A percentile compares a stretch with the other conserved stretches of the same genome.
Evolutionary conservation across 2,888 invertebrate species (phyloP).

Genomic region (Nematopogon swammerdamellus): DNA sequence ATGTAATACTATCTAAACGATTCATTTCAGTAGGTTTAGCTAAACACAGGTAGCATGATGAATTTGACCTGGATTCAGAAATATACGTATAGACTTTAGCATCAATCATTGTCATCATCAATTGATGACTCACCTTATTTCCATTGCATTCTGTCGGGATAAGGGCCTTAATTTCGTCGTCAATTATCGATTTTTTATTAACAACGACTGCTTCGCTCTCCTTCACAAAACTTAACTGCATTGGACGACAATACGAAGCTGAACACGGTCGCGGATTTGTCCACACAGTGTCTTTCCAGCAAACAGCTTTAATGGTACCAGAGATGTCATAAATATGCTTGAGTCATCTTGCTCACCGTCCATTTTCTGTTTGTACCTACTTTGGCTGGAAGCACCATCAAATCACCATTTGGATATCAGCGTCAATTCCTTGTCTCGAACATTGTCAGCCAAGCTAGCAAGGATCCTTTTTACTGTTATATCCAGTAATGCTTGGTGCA

Average conservation of each 20-base stretch:
- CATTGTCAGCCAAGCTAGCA: slow-evolving; percentile 5
- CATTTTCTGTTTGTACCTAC: too few relatives aligned
- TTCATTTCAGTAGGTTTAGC: slow-evolving; percentile 10
- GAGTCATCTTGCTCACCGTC: slow-evolving; percentile 5
- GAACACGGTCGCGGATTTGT: slow-evolving; percentile 5
- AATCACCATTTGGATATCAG: slow-evolving; percentile 9
- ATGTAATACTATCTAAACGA: slow-evolving; percentile 1
- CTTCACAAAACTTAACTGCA: slow-evolving; percentile 9
- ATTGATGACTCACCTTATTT: slow-evolving; percentile 7
- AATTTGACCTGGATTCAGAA: slow-evolving; percentile 3
- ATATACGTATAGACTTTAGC: slow-evolving; percentile 7
- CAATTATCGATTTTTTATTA: slow-evolving; percentile 5
- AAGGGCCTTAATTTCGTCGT: slow-evolving; percentile 6
- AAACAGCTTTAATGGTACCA: slow-evolving; percentile 2
- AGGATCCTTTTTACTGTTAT: slow-evolving; percentile 7
- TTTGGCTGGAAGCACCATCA: slow-evolving; percentile 10
- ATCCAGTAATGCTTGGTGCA: too few relatives aligned
- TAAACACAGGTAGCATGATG: slow-evolving; percentile 9
- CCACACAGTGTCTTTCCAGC: slow-evolving; percentile 1
- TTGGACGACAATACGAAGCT: slow-evolving; percentile 9
- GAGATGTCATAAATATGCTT: slow-evolving; percentile 7
- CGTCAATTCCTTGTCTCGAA: slow-evolving; percentile 5
- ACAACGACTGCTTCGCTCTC: slow-evolving; percentile 8
- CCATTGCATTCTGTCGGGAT: slow-evolving; percentile 5
- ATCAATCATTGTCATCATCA: slow-evolving; percentile 9